These are phyloP conservation scores for Drosophila funebris DNA, from an alignment of 1,140 invertebrate species.

Conservation along the genomic window DNA sequence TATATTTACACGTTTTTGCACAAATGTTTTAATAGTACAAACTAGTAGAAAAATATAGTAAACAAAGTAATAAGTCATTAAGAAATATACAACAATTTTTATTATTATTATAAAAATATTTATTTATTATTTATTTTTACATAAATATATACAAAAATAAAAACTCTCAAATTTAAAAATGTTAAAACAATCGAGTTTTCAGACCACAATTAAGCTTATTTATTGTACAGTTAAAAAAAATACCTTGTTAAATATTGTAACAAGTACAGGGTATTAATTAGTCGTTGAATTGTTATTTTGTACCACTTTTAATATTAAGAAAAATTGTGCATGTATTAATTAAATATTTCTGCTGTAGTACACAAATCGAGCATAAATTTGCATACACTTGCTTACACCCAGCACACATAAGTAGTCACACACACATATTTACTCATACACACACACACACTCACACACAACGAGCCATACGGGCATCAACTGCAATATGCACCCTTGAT, in stretches of 20 bases:
- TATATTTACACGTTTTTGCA: neutral
- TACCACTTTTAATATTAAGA: neutral
- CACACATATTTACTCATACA: neutral
- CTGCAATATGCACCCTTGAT: slow-evolving; percentile 50
- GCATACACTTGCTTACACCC: slow-evolving; percentile 33
- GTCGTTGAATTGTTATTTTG: neutral
- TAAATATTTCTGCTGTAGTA: slow-evolving; percentile 54
- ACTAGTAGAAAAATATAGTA: no score
- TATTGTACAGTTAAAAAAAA: no score
- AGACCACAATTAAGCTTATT: no score
- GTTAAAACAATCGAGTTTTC: no score
- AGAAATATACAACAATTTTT: no score
- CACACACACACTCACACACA: slow-evolving; percentile 7
- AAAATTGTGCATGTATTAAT: slow-evolving; percentile 50
- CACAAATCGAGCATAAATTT: slow-evolving; percentile 61
- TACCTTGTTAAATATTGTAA: no score
- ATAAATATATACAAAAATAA: no score
- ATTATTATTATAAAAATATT: no score
- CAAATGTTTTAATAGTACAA: neutral
- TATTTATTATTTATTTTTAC: no score
- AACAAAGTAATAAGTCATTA: no score
- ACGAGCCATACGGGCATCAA: neutral
- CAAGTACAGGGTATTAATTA: neutral
- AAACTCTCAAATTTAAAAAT: no score
- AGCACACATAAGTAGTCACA: slow-evolving; percentile 6